Evolutionary conservation across 2,888 invertebrate genomes (phyloP), one percentile per base, ranked within the genome.

Genomic region (Hypolimnas misippus): DNA sequence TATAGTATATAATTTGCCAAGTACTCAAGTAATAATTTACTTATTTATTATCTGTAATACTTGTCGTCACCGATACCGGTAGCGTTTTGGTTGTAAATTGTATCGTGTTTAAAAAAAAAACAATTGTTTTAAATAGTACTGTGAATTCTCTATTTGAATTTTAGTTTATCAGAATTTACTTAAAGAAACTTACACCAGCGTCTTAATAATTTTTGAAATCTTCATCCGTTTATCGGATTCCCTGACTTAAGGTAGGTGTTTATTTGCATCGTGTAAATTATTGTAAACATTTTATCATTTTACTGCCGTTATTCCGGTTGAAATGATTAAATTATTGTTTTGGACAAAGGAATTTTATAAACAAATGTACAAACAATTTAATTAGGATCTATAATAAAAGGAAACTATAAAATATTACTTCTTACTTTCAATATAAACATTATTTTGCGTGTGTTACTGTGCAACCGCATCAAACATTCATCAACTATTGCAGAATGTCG

Each of bases 401-500:
- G 6, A 14, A 49, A 25, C 1, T 29, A n/a, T n/a, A 12, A 14
- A 29, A 25, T 25, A 14, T 25, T 2, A n/a, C 0, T 17, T 7
- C 8, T 29, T 49, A 49, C 8, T 21, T 19, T 46, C 19, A n/a
- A 21, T 46, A 5, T 1, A 25, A 49, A 3, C 10, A 14, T 14
- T 4, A 21, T n/a, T 46, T 25, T 29, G 49, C 29, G 49, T 63
- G 56, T 68, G 63, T 57, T 58, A 42, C 55, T 62, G 33, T 49
- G 52, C 55, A 67, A 46, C 53, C 42, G 52, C 58, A 68, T 62
- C 62, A 67, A 38, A 68, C 46, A 49, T 65, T 71, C 63, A 69
- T 60, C 60, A 70, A 69, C 61, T 62, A 71, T 90, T 90, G 73
- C 90, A 90, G 89, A 86, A 90, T 90, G 90, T 85, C 89, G 67